Base-by-base conservation (phyloP, 2,888 invertebrate genomes). In the Megalurothrips usitatus region DNA sequence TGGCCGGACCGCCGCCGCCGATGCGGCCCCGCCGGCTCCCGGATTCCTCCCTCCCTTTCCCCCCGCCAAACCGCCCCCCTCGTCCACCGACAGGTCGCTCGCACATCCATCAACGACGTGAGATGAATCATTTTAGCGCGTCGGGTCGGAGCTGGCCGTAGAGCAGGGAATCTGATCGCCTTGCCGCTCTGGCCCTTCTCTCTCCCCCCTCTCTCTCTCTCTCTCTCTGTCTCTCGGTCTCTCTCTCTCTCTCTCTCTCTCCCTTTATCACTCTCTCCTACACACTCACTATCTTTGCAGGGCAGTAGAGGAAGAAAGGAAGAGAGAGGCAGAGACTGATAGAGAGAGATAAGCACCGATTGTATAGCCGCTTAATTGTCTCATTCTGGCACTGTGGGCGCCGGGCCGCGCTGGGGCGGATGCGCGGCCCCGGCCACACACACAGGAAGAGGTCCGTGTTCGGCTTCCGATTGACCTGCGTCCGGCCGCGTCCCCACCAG, bases 41-140 rank as follows among this genome's bases (percentile, higher is more conserved):
- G 58, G 11, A 58, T 58, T 58, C 19, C 19, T 58, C 58, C 19
- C 58, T 17, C 58, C 52, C 58, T 17, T 14, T 14, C 14, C 58
- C 58, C 14, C 14, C 58, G 14, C 19, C 58, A 43, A n/a, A n/a
- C n/a, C n/a, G n/a, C n/a, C n/a, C 34, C 34, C 34, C 34, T 43
- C 34, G 34, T 43, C 34, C 6, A 43, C 34, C 34, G 34, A 43
- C 34, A 43, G 34, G 34, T 58, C 58, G 17, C 58, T 58, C 58
- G 58, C 58, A 58, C 58, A 58, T 58, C 58, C 58, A 58, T 58
- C 58, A 58, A 58, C 58, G 19, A 58, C 58, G 58, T 58, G 58
- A 58, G 58, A 19, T 58, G 58, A 58, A 58, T 58, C 58, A 19
- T 43, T 43, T 43, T 43, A 43, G 34, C 58, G 58, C 58, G 58